Conservation (phyloP, 2,113 vertebrate species). For the Colistium nudipinnis region DNA sequence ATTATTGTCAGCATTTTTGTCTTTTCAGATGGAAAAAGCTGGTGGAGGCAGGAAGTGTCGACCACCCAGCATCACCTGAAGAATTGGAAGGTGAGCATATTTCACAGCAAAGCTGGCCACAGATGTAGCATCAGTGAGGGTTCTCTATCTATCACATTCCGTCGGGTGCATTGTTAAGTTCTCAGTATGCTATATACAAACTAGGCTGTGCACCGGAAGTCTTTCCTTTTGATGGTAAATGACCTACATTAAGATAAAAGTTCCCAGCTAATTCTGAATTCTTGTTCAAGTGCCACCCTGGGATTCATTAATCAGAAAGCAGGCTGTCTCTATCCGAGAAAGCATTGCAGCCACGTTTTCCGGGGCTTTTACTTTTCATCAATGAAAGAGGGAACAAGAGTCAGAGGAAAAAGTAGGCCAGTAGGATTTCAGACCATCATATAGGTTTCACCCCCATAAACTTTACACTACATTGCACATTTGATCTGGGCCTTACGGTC, state of each 20-base stretch:
- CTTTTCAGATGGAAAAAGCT: slow-evolving; percentile 71
- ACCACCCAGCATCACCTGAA: slow-evolving; percentile 68
- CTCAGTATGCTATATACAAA: too few species aligned
- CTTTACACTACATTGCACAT: slow-evolving; percentile 42
- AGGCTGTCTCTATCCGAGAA: background rate
- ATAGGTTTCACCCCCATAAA: slow-evolving; percentile 29
- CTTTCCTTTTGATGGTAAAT: background rate
- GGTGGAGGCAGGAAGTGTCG: slow-evolving; percentile 56
- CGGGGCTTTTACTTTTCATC: background rate
- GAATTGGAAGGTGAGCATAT: slow-evolving; percentile 73
- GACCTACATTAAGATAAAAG: too few species aligned
- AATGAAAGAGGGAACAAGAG: background rate
- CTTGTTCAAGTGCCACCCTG: too few species aligned
- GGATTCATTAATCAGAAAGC: background rate
- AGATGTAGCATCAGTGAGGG: background rate
- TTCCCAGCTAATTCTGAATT: too few species aligned
- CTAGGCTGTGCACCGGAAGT: background rate
- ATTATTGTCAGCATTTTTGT: background rate
- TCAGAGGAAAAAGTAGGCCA: slow-evolving; percentile 15
- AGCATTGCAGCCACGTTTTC: background rate
- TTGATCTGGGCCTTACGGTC: slow-evolving; percentile 34
- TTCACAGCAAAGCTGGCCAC: background rate
- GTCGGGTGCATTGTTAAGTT: too few species aligned
- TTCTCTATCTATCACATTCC: background rate
- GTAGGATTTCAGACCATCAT: slow-evolving; percentile 24